A percentile compares a stretch with the other conserved stretches of the same genome.
These are phyloP conservation scores for Campoplex capitator DNA, from an alignment of 2,888 invertebrate genomes.

Conservation along the genomic window DNA sequence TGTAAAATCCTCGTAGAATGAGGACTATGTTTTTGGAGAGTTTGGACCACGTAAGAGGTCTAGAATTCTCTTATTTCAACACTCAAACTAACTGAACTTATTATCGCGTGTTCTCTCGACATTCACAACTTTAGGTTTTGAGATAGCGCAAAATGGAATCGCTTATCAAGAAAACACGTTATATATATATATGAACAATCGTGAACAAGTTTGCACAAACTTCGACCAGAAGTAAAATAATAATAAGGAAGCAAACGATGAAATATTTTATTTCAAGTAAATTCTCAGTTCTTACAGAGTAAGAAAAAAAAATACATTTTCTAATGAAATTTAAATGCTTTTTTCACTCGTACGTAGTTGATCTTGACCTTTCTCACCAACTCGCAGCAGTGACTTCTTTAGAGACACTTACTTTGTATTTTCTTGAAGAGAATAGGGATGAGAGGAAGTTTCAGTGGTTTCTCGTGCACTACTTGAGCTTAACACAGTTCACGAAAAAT, in stretches of 20 bases:
- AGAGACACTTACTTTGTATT: slow-evolving; percentile 35
- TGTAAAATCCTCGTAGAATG: neutral
- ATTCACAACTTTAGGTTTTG: neutral
- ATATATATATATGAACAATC: neutral
- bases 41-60: neutral
- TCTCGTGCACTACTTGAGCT: slow-evolving; percentile 16
- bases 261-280: neutral
- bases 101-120: slow-evolving; percentile 1
- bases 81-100: slow-evolving; percentile 1
- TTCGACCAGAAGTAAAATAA: neutral
- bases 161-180: slow-evolving; percentile 1
- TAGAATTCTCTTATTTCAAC: neutral
- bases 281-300: neutral
- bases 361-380: slow-evolving; percentile 20
- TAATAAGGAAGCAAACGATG: neutral
- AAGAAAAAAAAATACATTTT: neutral
- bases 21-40: slow-evolving; percentile 5
- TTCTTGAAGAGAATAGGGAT: neutral
- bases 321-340: neutral
- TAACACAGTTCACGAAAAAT: slow-evolving; percentile 2
- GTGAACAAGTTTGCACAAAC: neutral
- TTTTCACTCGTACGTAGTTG: neutral
- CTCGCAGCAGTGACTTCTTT: neutral
- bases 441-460: slow-evolving; percentile 9
- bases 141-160: neutral